Evolutionary conservation across 2,113 vertebrate genomes (phyloP).

Genomic region (Oriolus oriolus): DNA sequence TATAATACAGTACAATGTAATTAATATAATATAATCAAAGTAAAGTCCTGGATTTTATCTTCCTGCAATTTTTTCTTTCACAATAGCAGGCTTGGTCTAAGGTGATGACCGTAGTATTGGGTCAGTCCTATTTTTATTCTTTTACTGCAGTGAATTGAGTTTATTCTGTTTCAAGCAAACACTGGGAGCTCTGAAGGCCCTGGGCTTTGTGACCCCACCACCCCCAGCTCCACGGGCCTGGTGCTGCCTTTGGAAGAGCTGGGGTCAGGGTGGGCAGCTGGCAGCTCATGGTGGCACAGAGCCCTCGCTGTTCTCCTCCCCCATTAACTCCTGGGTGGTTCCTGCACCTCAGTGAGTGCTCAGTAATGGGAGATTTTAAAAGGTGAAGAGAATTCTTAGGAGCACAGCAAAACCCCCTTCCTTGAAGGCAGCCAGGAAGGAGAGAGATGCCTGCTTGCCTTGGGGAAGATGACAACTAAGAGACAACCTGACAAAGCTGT

Average conservation of each 20-base stretch:
- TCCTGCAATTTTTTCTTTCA: neutral
- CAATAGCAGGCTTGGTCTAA: neutral
- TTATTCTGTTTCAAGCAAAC: neutral
- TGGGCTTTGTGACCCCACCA: neutral
- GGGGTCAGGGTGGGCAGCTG: neutral
- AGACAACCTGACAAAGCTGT: constrained; percentile 22
- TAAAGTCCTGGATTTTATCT: neutral
- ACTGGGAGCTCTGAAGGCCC: neutral
- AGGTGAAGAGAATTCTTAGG: neutral
- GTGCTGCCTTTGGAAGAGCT: neutral
- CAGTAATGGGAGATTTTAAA: neutral
- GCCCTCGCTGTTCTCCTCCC: neutral
- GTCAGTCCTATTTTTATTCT: neutral
- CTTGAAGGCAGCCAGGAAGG: neutral
- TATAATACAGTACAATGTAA: neutral
- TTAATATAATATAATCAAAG: neutral
- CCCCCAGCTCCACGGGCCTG: neutral
- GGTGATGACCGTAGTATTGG: neutral
- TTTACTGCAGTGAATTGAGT: neutral
- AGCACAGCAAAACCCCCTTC: neutral
- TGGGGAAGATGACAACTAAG: neutral
- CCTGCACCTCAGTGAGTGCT: neutral
- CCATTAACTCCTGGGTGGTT: neutral
- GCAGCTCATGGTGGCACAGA: neutral
- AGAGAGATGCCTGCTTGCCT: constrained; percentile 12